phyloP scores from a whole-genome alignment of 2,888 invertebrate species.

The Acleris emargana region DNA sequence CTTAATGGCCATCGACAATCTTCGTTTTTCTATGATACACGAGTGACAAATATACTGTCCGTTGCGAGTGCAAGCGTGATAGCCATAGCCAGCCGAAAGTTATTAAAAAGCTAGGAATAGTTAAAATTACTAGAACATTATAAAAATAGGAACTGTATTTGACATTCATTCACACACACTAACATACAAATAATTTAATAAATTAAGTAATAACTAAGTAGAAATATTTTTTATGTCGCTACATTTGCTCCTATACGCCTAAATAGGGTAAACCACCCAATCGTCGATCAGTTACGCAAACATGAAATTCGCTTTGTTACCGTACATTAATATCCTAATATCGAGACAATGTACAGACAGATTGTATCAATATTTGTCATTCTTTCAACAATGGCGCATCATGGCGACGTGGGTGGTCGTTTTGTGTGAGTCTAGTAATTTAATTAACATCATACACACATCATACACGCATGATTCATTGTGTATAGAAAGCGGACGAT shows the following conservation, averaged over 20 bases:
- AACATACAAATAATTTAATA: too few relatives aligned
- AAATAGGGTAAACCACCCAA: neutral
- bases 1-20: too few relatives aligned
- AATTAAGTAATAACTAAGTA: too few relatives aligned
- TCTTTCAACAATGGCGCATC: constrained; percentile 66
- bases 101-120: too few relatives aligned
- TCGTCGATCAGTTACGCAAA: neutral
- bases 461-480: constrained; percentile 54
- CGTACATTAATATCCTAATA: constrained; percentile 31
- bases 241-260: neutral
- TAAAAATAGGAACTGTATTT: too few relatives aligned
- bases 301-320: constrained; percentile 19
- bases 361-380: constrained; percentile 77
- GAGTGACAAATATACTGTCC: too few relatives aligned
- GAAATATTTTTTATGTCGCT: too few relatives aligned
- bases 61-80: too few relatives aligned
- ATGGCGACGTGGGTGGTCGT: constrained; percentile 64
- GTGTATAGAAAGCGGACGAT: constrained; percentile 50
- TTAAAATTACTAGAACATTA: too few relatives aligned
- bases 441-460: constrained; percentile 65
- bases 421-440: constrained; percentile 68
- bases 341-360: constrained; percentile 55
- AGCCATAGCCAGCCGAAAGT: too few relatives aligned
- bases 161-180: too few relatives aligned
- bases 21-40: too few relatives aligned